A percentile compares a stretch with the other conserved stretches of the same genome.
These are phyloP conservation scores for Antheraea assamensis DNA, from an alignment of 2,888 invertebrate species.

Conservation along the genomic window DNA sequence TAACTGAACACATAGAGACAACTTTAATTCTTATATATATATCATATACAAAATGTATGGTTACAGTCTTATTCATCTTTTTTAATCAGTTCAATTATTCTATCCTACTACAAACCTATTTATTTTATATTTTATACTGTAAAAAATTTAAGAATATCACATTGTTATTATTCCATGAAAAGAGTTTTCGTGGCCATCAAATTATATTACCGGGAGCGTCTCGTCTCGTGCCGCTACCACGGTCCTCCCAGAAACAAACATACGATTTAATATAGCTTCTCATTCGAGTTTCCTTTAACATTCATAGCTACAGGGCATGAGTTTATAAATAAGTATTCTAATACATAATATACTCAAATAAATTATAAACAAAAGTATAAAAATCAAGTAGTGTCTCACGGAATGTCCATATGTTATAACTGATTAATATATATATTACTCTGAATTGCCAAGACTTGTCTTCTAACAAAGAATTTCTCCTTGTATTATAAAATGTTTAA, in stretches of 20 bases:
- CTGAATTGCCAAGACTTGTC: too few species aligned
- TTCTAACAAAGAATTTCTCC: too few species aligned
- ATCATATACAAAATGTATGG: too few species aligned
- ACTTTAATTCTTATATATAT: too few species aligned
- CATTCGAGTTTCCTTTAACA: constrained; percentile 4
- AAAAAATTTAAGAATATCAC: not conserved
- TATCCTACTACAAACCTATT: too few species aligned
- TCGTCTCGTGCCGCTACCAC: constrained; percentile 5
- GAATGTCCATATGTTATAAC: too few species aligned
- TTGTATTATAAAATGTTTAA: too few species aligned
- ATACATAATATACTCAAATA: not conserved
- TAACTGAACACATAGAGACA: too few species aligned
- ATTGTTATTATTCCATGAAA: constrained; percentile 7
- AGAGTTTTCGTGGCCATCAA: constrained; percentile 24
- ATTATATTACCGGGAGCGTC: constrained; percentile 22
- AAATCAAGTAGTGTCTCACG: not conserved
- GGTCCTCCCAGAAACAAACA: constrained; percentile 32
- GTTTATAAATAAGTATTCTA: not conserved
- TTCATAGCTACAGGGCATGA: not conserved
- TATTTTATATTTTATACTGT: not conserved
- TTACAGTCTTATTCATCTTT: too few species aligned
- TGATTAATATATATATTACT: too few species aligned
- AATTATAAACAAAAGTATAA: not conserved
- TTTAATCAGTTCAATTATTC: too few species aligned
- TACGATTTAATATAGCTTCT: constrained; percentile 21